phyloP scores from a whole-genome alignment of 2,113 vertebrate genomes.

The Polyodon spathula region DNA sequence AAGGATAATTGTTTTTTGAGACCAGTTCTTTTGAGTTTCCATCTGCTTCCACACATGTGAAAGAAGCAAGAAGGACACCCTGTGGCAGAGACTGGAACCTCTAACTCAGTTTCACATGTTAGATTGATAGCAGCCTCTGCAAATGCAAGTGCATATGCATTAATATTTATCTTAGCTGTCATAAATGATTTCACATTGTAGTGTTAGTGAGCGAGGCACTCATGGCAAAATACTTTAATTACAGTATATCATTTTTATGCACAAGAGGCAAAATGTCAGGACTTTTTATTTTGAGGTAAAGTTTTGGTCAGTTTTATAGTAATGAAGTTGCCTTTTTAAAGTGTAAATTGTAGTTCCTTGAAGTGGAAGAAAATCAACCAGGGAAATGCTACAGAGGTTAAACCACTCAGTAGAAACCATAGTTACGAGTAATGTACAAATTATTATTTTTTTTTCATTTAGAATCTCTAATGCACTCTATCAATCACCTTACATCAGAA shows the following conservation, averaged over 20 bases:
- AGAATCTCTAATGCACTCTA: too few relatives aligned
- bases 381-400: conserved; percentile 33
- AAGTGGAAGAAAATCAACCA: conserved; percentile 17
- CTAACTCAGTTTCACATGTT: conserved; percentile 60
- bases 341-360: conserved; percentile 20
- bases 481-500: too few relatives aligned
- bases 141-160: conserved; percentile 89
- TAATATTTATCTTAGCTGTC: conserved; percentile 98
- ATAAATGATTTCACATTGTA: conserved; percentile 96
- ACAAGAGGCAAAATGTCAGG: conserved; percentile 84
- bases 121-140: conserved; percentile 86
- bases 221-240: conserved; percentile 97
- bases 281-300: conserved; percentile 85
- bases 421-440: too few relatives aligned
- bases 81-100: conserved; percentile 78
- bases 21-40: not conserved
- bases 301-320: conserved; percentile 76
- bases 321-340: conserved; percentile 41
- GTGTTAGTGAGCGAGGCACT: conserved; percentile 80
- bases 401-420: not conserved
- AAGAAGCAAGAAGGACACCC: conserved; percentile 83
- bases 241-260: conserved; percentile 96
- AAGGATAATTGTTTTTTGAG: not conserved
- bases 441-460: too few relatives aligned
- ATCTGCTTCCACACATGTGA: conserved; percentile 58